Base-by-base conservation (phyloP, 2,797 vertebrate genomes). In the Distichodus sexfasciatus region DNA sequence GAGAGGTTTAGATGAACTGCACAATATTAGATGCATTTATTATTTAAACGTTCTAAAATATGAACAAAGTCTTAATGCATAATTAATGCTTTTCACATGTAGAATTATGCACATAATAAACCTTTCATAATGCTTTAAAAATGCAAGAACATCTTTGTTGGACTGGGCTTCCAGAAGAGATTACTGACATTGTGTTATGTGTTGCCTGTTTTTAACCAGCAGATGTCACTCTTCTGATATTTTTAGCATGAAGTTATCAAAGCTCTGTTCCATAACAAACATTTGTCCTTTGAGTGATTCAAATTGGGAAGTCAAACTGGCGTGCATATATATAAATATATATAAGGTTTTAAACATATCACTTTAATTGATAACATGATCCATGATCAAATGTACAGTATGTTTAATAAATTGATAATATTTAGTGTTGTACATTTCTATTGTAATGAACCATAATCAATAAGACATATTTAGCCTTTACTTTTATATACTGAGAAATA, bases 161-260 rank as follows among this genome's bases (percentile, higher is more conserved):
- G 33, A 36, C 19, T 15, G 31, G 31, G 7, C 3, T 31, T 55
- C n/a, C 6, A 55, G 9, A 15, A 10, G 8, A 57, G 19, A 2
- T 12, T 21, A 26, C 24, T 59, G 23, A 43, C 26, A 43, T 15
- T 4, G 8, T 40, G 21, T 24, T n/a, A 15, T 51, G 28, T 40
- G 4, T 10, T 66, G 33, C 61, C 2, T 23, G n/a, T n/a, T n/a
- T 61, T 54, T 15, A 33, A 73, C 63, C 71, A 66, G 55, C 54
- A 73, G 71, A 54, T 67, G 71, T 17, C 71, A 54, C 71, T 66
- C 46, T 61, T 61, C 40, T 33, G 40, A 50, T 44, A 38, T 50
- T 35, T 71, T 48, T 23, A 7, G n/a, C n/a, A n/a, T 21, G 23
- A 19, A 24, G 14, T 6, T 24, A 9, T n/a, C n/a, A n/a, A n/a